Conservation (phyloP, 2,797 vertebrate genomes). For the Trematomus bernacchii region DNA sequence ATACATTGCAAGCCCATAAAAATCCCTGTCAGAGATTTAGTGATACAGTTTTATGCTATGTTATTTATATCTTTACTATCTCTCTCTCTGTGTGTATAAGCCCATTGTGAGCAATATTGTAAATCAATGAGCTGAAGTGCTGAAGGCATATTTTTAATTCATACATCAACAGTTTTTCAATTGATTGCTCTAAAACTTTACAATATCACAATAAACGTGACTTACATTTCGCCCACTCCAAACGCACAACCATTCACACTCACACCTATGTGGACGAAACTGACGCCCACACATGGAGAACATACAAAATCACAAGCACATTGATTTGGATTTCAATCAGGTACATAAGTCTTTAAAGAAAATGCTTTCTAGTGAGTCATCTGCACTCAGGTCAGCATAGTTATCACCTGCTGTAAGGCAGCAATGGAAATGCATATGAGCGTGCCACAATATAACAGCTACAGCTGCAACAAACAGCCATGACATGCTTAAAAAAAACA, state of each 20-base stretch:
- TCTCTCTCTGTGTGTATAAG: not conserved
- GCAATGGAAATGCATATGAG: not conserved
- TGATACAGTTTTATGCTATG: not conserved
- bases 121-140: conserved; percentile 1
- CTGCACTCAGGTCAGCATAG: not conserved
- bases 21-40: not conserved
- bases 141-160: not conserved
- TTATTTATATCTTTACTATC: not conserved
- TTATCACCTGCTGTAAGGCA: not conserved
- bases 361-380: conserved; percentile 2
- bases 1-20: not conserved
- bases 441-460: not conserved
- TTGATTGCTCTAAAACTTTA: not conserved
- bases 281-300: not conserved
- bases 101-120: not conserved
- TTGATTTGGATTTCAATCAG: not conserved
- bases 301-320: not conserved
- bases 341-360: not conserved
- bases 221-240: not conserved
- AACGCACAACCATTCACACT: not conserved
- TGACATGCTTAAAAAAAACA: conserved; percentile 16
- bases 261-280: not conserved
- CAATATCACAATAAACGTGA: not conserved
- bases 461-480: not conserved
- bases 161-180: not conserved